Base-by-base conservation (phyloP, 2,113 vertebrate genomes). In the Tragelaphus imberbis region DNA sequence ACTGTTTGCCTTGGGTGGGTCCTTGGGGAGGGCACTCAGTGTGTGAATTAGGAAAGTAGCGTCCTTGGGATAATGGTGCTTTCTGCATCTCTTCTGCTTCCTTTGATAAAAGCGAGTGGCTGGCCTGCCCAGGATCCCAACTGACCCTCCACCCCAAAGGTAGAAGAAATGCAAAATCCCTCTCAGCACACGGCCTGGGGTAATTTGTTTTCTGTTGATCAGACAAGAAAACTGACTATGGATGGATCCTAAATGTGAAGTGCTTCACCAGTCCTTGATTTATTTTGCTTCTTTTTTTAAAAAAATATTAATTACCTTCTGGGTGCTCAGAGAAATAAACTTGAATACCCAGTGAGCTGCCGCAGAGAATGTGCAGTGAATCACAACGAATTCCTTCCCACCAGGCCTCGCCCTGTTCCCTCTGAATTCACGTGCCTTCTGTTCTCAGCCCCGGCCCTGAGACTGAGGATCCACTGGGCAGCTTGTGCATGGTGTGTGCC, bases 101-200 rank as follows among this genome's bases (percentile, higher is more conserved):
- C 79, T 79, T 4, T 63, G 56, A 81, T 59, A 97, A 84, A 97
- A 86, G 59, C 80, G 19, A 81, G 36, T 0, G 68, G 63, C 97
- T 91, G 97, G 75, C 75, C 90, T 47, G 56, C 92, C 81, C 68
- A 71, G 95, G 93, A 91, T 23, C 88, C 88, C 84, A 80, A 88
- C 94, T 0, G 12, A 19, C n/a, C 33, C 1, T 40, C 21, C 7
- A 17, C 56, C 53, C 85, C 84, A 59, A 7, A 85, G 53, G 68
- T 16, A 15, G 30, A 0, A 15, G 25, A 30, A 40, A 28, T 3
- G 61, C 58, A 56, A 49, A 84, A 71, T 21, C 84, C 11, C 2
- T 79, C 55, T 87, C 33, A 12, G 13, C 19, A 30, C 7, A 2
- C 0, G 27, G 10, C 19, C 8, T 90, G 14, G 61, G 0, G 12